Base-by-base conservation (phyloP, 2,888 invertebrate species). In the Rutpela maculata region DNA sequence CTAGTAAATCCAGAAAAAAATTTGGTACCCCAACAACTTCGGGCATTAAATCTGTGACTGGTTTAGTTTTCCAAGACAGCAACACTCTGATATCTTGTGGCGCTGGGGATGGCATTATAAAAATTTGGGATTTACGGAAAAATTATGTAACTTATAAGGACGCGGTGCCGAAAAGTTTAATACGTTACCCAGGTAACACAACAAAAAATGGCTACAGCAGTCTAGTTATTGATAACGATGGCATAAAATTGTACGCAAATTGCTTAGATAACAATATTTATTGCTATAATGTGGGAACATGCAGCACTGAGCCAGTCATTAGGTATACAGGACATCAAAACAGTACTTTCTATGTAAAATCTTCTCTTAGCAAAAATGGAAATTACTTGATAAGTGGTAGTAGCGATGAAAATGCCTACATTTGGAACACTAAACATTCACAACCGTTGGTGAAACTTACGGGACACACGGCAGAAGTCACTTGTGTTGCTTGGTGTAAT, bases 181-280 rank as follows among this genome's bases (percentile, higher is more conserved):
- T 97, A 81, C 93, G 95, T 0, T 96, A 96, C 88, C 92, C 93
- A 55, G 96, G 96, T 9, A 91, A 91, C 77, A 95, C 94, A 18
- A 92, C 93, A 0, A 92, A 92, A 84, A 93, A 92, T 81, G 96
- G 96, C 0, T 96, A 95, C 88, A 95, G 97, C 7, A 95, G 95
- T 86, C 90, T 98, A 12, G 89, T 94, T 18, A 91, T 97, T 76
- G 95, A 97, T 88, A 93, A 93, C 11, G 91, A 93, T 2, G 90
- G 93, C 31, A 90, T 93, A 50, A 92, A 92, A 26, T 89, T 98
- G 5, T 98, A 95, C 90, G 97, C 96, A 9, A 97, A 94, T 89
- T 97, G 97, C 89, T 95, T 96, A 92, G 97, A 97, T 88, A 94
- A 95, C 87, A 93, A 93, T 65, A 95, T 98, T 78, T 97, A 97